Percentiles rank a stretch among this genome's conserved stretches.
Conservation (phyloP, 2,888 invertebrate genomes). For the Tipula helvola region DNA sequence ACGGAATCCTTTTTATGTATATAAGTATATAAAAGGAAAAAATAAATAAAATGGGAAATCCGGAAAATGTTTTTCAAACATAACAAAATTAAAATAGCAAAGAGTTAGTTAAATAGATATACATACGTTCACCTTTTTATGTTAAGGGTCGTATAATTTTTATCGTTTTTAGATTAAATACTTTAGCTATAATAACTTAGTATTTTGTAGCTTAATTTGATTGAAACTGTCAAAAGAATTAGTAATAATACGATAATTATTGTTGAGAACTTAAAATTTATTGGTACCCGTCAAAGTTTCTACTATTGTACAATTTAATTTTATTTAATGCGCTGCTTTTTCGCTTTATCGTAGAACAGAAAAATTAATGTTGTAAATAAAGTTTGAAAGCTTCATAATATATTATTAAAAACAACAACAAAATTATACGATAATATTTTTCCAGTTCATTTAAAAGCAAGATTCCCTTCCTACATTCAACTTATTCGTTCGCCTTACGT, state of each 20-base stretch:
- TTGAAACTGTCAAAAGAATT: background rate
- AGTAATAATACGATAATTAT: too few species aligned
- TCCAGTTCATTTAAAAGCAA: background rate
- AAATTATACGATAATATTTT: background rate
- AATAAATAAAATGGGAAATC: background rate
- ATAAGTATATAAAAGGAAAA: background rate
- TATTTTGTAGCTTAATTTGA: background rate
- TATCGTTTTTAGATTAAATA: background rate
- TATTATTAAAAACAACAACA: background rate
- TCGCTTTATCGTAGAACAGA: background rate
- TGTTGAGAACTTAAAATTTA: too few species aligned
- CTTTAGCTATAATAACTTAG: background rate
- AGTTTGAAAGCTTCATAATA: background rate
- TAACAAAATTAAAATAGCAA: background rate
- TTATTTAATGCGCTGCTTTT: background rate
- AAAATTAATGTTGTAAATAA: background rate
- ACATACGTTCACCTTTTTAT: background rate
- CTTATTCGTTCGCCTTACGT: background rate
- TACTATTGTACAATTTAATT: background rate
- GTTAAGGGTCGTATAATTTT: background rate
- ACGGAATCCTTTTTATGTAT: background rate
- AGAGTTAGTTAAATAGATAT: background rate
- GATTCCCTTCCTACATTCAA: background rate
- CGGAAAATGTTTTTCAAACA: background rate
- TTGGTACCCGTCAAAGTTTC: too few species aligned